These are phyloP conservation scores for Gambelia wislizenii DNA, from an alignment of 2,797 vertebrate species.

Conservation along the genomic window DNA sequence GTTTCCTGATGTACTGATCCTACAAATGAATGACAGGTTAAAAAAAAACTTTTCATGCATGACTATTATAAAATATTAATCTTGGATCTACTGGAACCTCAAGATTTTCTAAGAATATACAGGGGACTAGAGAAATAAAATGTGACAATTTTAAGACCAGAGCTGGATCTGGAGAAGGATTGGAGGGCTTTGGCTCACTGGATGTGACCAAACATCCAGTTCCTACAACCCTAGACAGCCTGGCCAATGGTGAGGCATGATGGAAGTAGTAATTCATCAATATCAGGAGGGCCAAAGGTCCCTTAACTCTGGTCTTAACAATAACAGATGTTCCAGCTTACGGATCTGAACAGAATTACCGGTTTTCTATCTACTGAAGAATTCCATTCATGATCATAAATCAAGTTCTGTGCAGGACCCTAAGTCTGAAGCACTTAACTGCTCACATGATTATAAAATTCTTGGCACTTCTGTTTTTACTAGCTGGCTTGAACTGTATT, in stretches of 20 bases:
- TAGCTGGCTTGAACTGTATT: neutral
- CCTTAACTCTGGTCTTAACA: neutral
- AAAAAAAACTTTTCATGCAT: neutral
- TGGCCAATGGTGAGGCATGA: neutral
- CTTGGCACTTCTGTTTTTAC: neutral
- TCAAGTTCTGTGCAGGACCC: neutral
- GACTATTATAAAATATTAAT: neutral
- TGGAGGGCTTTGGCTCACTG: neutral
- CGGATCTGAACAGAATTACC: slow-evolving; percentile 16
- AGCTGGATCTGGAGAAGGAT: neutral
- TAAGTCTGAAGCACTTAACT: neutral
- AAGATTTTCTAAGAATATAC: neutral
- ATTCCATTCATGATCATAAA: slow-evolving; percentile 12
- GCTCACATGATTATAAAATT: neutral
- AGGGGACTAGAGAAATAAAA: neutral
- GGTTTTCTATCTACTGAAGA: neutral
- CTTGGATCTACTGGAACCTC: neutral
- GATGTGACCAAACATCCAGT: neutral
- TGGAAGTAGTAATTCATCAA: neutral
- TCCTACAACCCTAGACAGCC: neutral
- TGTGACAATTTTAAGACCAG: neutral
- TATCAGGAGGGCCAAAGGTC: neutral
- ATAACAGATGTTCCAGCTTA: neutral
- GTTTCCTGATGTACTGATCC: neutral
- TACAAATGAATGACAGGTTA: neutral